These are phyloP conservation scores for Scomberomorus guttatus DNA, from an alignment of 2,797 vertebrate genomes.

Conservation along the genomic window DNA sequence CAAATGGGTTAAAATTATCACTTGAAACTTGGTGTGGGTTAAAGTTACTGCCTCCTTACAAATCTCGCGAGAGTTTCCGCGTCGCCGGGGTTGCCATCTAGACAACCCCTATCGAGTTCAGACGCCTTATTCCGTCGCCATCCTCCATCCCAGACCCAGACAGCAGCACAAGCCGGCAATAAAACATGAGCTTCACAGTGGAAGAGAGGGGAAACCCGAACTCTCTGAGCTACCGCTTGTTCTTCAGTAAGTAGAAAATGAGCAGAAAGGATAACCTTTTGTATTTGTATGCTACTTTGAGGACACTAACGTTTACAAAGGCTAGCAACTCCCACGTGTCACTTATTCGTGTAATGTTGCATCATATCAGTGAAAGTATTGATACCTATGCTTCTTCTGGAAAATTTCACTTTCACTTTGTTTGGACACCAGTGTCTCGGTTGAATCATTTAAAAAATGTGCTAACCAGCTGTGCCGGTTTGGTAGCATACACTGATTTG, in stretches of 20 bases:
- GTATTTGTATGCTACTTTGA: conserved; percentile 1
- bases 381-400: too few relatives aligned
- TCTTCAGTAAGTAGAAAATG: conserved; percentile 90
- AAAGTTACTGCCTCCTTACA: too few relatives aligned
- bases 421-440: accelerated
- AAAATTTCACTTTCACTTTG: accelerated
- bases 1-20: too few relatives aligned
- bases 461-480: not conserved
- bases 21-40: too few relatives aligned
- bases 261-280: not conserved
- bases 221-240: conserved; percentile 89
- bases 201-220: conserved; percentile 91
- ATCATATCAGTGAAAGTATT: not conserved
- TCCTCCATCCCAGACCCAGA: conserved; percentile 28
- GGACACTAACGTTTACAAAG: not conserved
- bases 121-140: conserved; percentile 32
- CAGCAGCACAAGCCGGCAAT: not conserved
- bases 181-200: conserved; percentile 85
- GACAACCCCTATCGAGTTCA: too few relatives aligned
- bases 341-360: conserved; percentile 33
- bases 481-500: too few relatives aligned
- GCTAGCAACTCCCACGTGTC: conserved; percentile 77
- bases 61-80: too few relatives aligned
- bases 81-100: too few relatives aligned
- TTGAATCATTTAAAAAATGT: not conserved